Evolutionary conservation across 2,888 invertebrate genomes (phyloP).

Genomic region (Lepidonotus clava): DNA sequence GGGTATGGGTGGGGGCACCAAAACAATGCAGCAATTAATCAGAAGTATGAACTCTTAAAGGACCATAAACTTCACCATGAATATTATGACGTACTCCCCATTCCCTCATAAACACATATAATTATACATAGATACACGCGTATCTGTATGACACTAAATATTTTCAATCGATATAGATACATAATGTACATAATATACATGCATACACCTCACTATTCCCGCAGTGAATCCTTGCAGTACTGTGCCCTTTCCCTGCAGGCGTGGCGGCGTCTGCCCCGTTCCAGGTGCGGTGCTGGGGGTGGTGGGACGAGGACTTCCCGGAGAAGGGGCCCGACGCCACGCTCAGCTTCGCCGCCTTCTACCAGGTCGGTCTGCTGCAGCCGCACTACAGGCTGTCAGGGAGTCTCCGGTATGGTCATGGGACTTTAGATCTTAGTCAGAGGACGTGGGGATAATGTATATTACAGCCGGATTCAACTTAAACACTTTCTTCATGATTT

Average conservation of each 20-base stretch:
- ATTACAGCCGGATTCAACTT: background rate
- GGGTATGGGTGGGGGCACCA: background rate
- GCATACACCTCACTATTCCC: too few relatives aligned
- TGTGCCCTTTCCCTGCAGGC: too few relatives aligned
- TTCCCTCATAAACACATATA: too few relatives aligned
- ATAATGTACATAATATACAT: background rate
- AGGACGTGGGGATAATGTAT: background rate
- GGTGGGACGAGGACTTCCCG: background rate
- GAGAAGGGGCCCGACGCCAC: background rate
- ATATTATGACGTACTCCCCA: too few relatives aligned
- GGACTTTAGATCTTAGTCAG: background rate
- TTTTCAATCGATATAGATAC: background rate
- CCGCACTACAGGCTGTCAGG: too few relatives aligned
- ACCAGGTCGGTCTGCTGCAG: too few relatives aligned
- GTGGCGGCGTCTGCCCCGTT: background rate
- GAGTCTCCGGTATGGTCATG: background rate
- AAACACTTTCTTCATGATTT: background rate
- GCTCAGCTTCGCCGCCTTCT: background rate
- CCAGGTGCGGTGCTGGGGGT: background rate
- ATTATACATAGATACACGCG: too few relatives aligned
- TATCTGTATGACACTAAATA: background rate
- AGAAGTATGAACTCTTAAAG: background rate
- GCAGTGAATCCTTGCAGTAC: too few relatives aligned
- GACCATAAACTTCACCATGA: too few relatives aligned
- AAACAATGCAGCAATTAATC: background rate